Percentiles rank a stretch among this genome's conserved stretches.
phyloP scores from a whole-genome alignment of 2,113 vertebrate genomes.

The Calypte anna region DNA sequence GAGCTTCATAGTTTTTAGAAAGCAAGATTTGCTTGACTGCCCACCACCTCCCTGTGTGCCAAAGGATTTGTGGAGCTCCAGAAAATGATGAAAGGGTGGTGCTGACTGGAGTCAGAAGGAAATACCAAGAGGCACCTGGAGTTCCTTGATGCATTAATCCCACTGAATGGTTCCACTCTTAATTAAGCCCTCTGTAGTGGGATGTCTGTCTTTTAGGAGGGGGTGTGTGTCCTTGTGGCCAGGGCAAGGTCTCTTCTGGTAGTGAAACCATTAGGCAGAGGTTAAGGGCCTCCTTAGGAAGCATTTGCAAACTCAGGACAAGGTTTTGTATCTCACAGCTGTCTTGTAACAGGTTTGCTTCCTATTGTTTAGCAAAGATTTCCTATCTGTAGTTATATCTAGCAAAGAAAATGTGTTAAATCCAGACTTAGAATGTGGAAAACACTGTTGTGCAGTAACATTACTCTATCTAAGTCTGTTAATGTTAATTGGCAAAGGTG shows the following conservation, averaged over 20 bases:
- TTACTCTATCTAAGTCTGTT: not conserved
- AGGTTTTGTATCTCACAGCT: not conserved
- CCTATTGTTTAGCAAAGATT: not conserved
- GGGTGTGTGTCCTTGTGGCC: fast-evolving
- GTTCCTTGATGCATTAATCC: not conserved
- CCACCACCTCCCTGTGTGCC: fast-evolving
- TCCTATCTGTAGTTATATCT: not conserved
- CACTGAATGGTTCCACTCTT: fast-evolving
- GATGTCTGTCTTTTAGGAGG: not conserved
- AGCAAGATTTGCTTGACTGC: not conserved
- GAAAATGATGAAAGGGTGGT: fast-evolving
- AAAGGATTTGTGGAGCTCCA: not conserved
- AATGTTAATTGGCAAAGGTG: not conserved
- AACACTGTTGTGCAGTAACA: not conserved
- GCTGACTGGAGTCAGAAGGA: not conserved
- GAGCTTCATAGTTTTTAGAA: not conserved
- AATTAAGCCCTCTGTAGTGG: not conserved
- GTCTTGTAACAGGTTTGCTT: not conserved
- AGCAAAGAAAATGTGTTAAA: not conserved
- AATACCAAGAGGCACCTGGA: not conserved
- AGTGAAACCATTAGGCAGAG: not conserved
- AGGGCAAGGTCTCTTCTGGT: not conserved
- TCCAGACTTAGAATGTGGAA: not conserved
- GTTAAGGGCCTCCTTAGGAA: not conserved
- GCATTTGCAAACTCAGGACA: not conserved